phyloP scores from a whole-genome alignment of 2,888 invertebrate genomes.

The Ormia ochracea region DNA sequence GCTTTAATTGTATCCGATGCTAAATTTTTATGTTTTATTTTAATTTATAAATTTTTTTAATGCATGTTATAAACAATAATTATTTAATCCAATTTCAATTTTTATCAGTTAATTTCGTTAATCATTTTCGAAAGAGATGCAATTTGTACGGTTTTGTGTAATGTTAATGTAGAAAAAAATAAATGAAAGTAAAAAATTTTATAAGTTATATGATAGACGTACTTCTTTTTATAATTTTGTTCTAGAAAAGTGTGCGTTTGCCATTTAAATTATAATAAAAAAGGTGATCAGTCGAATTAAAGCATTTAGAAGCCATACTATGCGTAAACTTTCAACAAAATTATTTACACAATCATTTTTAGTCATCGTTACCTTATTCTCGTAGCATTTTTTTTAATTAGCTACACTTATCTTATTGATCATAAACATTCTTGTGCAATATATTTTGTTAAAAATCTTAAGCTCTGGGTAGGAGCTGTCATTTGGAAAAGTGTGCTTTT shows the following conservation, averaged over 20 bases:
- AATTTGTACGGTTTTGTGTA: slow-evolving; percentile 13
- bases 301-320: slow-evolving; percentile 58
- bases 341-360: slow-evolving; percentile 64
- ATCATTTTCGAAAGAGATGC: slow-evolving; percentile 16
- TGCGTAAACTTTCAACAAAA: slow-evolving; percentile 59
- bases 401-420: slow-evolving; percentile 56
- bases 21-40: slow-evolving; percentile 70
- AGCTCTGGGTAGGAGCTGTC: background rate
- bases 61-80: background rate
- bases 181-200: slow-evolving; percentile 21
- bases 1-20: slow-evolving; percentile 92
- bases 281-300: slow-evolving; percentile 46
- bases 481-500: slow-evolving; percentile 48
- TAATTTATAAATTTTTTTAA: slow-evolving; percentile 64
- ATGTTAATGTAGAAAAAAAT: slow-evolving; percentile 19
- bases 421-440: slow-evolving; percentile 63
- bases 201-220: slow-evolving; percentile 4
- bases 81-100: slow-evolving; percentile 51
- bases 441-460: slow-evolving; percentile 61
- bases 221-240: background rate
- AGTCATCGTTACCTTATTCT: slow-evolving; percentile 18
- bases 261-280: slow-evolving; percentile 10
- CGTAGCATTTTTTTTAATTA: slow-evolving; percentile 23
- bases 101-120: slow-evolving; percentile 37
- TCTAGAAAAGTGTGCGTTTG: slow-evolving; percentile 1